Evolutionary conservation across 2,888 invertebrate genomes (phyloP).

Genomic region (Drosophila neotestacea): DNA sequence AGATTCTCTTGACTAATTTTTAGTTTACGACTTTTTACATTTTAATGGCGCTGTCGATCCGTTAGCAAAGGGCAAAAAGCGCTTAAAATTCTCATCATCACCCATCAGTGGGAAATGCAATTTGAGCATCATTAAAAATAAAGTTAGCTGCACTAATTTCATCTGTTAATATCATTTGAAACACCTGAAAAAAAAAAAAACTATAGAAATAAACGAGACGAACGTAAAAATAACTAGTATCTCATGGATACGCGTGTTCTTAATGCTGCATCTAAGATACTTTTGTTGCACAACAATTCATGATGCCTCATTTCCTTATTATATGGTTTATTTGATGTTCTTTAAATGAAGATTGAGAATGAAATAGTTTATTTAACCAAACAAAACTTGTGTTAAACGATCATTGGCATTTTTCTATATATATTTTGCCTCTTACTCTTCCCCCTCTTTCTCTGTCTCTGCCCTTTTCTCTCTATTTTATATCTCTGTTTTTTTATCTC

Average conservation of each 20-base stretch:
- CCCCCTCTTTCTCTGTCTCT: background rate
- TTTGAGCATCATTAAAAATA: constrained; percentile 71
- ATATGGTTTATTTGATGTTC: constrained; percentile 44
- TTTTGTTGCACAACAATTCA: constrained; percentile 52
- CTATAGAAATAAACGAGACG: constrained; percentile 5
- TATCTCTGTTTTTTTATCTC: background rate
- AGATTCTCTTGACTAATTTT: constrained; percentile 63
- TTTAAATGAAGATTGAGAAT: constrained; percentile 30
- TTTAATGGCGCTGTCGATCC: constrained; percentile 63
- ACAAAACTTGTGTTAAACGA: constrained; percentile 13
- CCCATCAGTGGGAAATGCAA: constrained; percentile 60
- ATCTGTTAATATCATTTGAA: constrained; percentile 64
- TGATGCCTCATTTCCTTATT: constrained; percentile 54
- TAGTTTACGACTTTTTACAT: constrained; percentile 73
- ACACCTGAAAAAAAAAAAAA: constrained; percentile 58
- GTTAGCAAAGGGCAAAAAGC: constrained; percentile 37
- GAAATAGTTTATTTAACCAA: background rate
- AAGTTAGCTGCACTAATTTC: constrained; percentile 70
- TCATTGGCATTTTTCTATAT: background rate
- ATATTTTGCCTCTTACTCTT: background rate
- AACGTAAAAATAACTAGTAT: constrained; percentile 35
- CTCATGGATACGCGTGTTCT: constrained; percentile 19
- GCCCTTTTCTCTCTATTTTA: background rate
- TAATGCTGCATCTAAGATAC: constrained; percentile 25
- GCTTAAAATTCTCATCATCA: constrained; percentile 45